Evolutionary conservation across 2,113 vertebrate species (phyloP), one percentile per base, ranked within the genome.

Genomic region (Phoxinus phoxinus): DNA sequence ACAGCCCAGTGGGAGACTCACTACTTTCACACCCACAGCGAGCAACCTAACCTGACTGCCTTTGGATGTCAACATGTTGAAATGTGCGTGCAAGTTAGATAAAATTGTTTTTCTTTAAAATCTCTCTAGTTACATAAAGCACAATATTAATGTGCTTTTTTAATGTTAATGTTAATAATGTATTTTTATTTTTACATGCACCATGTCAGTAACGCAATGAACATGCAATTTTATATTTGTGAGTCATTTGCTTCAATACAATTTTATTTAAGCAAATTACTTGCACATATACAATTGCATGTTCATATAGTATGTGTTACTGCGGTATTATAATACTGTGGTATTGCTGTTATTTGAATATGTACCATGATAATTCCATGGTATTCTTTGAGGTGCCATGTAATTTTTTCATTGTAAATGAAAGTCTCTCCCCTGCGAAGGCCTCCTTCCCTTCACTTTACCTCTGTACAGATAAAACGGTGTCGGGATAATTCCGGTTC

Each of bases 1-100:
- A 79, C 74, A 79, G 82, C 81, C 76, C 37, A 53, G 79, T 80
- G 86, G 83, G 71, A 53, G 51, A 59, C 25, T 32, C 67, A 2
- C 46, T 78, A 59, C 65, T 71, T 71, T 80, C 69, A 75, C 71
- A 86, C 53, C 59, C 44, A 78, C 48, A 25, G 59, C 30, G 61
- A 56, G 46, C 59, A 37, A 17, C 59, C 21, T 63, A 86, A 86
- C 85, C 41, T 61, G 58, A 63, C 71, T 61, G 72, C 69, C 73
- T 86, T 51, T 32, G 3, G 65, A 73, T 58, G 67, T 83, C 46
- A 37, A 51, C 80, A 48, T 48, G 41, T 74, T 13, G 15, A 46
- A 81, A 81, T 69, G 80, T 51, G 59, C 74, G 10, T 46, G 79
- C 19, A 11, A 51, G 61, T 51, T 44, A 15, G 27, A 81, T 81